phyloP scores from a whole-genome alignment of 2,797 vertebrate genomes.

The Periparus ater region DNA sequence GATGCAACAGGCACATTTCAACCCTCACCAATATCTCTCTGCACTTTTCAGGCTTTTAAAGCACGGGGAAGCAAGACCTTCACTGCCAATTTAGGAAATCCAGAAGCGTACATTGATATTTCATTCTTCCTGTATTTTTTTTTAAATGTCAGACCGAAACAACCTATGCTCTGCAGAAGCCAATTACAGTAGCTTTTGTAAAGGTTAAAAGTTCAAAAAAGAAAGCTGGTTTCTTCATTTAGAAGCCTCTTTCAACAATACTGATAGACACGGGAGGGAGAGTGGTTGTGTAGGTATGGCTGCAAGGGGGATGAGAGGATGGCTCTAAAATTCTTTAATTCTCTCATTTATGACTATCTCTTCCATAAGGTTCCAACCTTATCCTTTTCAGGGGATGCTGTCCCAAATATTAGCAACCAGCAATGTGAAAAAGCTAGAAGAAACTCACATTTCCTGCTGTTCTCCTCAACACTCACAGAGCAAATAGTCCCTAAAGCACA shows the following conservation, averaged over 20 bases:
- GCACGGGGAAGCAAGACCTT: not conserved
- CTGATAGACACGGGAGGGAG: not conserved
- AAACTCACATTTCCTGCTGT: not conserved
- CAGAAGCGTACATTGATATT: not conserved
- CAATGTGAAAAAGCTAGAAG: not conserved
- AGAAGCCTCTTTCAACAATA: conserved; percentile 9
- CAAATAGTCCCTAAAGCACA: not conserved
- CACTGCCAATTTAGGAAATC: not conserved
- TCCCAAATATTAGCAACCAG: not conserved
- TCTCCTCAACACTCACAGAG: not conserved
- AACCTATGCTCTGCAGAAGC: not conserved
- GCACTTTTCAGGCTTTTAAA: not conserved
- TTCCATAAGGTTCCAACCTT: not conserved
- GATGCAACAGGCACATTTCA: not conserved
- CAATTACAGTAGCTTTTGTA: not conserved
- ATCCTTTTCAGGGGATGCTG: not conserved
- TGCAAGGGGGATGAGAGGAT: not conserved
- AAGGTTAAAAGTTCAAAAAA: conserved; percentile 45
- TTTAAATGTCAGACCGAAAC: not conserved
- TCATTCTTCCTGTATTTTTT: not conserved
- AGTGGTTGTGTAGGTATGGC: not conserved
- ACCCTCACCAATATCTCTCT: not conserved
- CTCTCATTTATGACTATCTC: not conserved
- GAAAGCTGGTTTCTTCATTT: conserved; percentile 34
- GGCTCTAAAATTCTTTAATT: not conserved